phyloP scores from a whole-genome alignment of 2,888 invertebrate genomes.

The Agonopterix subpropinquella region DNA sequence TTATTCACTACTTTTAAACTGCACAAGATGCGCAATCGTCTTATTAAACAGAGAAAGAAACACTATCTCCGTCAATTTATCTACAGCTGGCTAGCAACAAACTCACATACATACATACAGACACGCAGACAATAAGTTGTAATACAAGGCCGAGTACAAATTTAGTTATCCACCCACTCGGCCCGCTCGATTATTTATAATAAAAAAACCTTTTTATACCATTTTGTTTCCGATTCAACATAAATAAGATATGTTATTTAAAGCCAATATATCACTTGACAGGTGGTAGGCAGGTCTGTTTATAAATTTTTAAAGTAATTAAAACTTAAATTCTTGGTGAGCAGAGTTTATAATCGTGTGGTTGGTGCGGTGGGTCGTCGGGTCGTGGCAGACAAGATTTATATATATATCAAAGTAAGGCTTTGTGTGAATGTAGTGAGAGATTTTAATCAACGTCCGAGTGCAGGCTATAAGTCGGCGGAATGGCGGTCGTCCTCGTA shows the following conservation, averaged over 20 bases:
- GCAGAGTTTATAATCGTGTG: constrained; percentile 32
- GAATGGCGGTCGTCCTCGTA: neutral
- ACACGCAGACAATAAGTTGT: constrained; percentile 46
- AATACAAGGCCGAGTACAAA: constrained; percentile 41
- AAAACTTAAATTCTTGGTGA: constrained; percentile 20
- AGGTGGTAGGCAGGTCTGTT: constrained; percentile 63
- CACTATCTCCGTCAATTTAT: constrained; percentile 62
- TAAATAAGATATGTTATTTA: constrained; percentile 77
- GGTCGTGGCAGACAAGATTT: constrained; percentile 64
- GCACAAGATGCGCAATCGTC: constrained; percentile 25
- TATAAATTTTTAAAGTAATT: constrained; percentile 22
- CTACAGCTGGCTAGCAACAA: constrained; percentile 35
- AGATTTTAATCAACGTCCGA: constrained; percentile 72
- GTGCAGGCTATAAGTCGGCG: constrained; percentile 16
- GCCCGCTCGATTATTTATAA: constrained; percentile 62
- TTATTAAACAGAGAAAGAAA: constrained; percentile 49
- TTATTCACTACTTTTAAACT: neutral
- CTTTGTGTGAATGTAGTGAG: constrained; percentile 68
- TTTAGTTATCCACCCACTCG: constrained; percentile 70
- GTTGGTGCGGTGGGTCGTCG: constrained; percentile 25
- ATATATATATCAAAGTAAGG: constrained; percentile 70
- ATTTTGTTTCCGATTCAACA: constrained; percentile 74
- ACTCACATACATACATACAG: constrained; percentile 29
- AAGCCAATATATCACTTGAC: constrained; percentile 75
- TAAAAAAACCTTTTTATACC: constrained; percentile 62